These are phyloP conservation scores for Clarias magur DNA, from an alignment of 2,113 vertebrate species.

Conservation along the genomic window DNA sequence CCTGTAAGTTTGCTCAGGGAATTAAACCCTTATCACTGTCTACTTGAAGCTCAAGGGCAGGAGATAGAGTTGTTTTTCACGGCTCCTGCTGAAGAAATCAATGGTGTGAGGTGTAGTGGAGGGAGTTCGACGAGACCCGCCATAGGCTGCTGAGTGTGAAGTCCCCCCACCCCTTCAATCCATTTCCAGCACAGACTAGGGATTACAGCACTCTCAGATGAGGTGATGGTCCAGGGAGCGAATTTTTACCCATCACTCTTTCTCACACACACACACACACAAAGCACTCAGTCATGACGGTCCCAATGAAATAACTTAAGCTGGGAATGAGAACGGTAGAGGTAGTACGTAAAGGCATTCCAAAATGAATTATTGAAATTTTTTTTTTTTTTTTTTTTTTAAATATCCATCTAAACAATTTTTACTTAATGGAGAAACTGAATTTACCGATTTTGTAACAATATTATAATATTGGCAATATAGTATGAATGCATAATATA, in stretches of 20 bases:
- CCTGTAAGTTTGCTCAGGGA: slow-evolving; percentile 1
- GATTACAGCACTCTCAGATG: background rate
- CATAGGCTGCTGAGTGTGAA: slow-evolving; percentile 22
- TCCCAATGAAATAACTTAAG: background rate
- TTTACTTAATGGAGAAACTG: background rate
- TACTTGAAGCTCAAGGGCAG: background rate
- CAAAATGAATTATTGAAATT: background rate
- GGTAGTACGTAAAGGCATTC: background rate
- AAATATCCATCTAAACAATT: background rate
- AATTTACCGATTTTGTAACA: background rate
- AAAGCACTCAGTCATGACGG: background rate
- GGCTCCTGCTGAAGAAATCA: slow-evolving; percentile 15
- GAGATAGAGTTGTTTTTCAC: slow-evolving; percentile 9
- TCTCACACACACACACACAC: background rate
- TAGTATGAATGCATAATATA: background rate
- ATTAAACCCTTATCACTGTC: background rate
- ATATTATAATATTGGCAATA: background rate
- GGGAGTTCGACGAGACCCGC: background rate
- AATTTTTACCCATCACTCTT: background rate
- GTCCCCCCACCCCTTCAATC: slow-evolving; percentile 11
- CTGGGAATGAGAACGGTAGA: background rate
- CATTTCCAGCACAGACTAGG: slow-evolving; percentile 23
- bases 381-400: background rate
- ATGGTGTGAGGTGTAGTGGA: slow-evolving; percentile 1
- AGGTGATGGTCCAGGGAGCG: slow-evolving; percentile 19